Evolutionary conservation across 2,797 vertebrate genomes (phyloP).

Genomic region (Hephaestus fuliginosus): DNA sequence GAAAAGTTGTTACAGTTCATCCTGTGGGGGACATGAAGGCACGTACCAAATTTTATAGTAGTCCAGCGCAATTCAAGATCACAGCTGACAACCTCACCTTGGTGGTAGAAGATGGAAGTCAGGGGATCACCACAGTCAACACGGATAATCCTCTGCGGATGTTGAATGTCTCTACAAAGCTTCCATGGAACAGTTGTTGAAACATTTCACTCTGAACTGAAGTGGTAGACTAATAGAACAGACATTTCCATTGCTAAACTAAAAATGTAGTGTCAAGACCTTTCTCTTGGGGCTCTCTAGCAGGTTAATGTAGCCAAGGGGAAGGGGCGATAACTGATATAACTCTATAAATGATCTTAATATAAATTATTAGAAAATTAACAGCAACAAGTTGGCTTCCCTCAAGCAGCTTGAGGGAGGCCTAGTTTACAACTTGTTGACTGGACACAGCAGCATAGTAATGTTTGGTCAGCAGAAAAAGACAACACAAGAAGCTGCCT

Average conservation of each 20-base stretch:
- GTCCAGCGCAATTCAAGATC: not conserved
- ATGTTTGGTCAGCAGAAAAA: not conserved
- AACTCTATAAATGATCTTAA: no score
- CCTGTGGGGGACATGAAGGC: no score
- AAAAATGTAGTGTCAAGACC: not conserved
- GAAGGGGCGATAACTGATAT: not conserved
- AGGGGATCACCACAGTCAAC: not conserved
- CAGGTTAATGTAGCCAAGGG: not conserved
- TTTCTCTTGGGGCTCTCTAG: not conserved
- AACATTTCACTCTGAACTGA: not conserved
- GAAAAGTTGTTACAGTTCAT: not conserved
- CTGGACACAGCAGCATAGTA: not conserved
- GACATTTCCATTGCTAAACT: not conserved
- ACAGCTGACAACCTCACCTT: not conserved
- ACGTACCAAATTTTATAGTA: not conserved
- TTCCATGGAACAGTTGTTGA: not conserved
- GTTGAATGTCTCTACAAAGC: not conserved
- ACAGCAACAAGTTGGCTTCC: not conserved
- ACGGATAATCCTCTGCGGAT: not conserved
- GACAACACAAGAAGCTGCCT: not conserved
- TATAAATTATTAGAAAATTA: not conserved
- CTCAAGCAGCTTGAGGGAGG: no score
- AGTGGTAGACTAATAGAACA: not conserved
- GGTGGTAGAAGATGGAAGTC: not conserved
- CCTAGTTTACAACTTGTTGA: not conserved